Base-by-base conservation (phyloP, 2,113 vertebrate species). In the Paramisgurnus dabryanus region DNA sequence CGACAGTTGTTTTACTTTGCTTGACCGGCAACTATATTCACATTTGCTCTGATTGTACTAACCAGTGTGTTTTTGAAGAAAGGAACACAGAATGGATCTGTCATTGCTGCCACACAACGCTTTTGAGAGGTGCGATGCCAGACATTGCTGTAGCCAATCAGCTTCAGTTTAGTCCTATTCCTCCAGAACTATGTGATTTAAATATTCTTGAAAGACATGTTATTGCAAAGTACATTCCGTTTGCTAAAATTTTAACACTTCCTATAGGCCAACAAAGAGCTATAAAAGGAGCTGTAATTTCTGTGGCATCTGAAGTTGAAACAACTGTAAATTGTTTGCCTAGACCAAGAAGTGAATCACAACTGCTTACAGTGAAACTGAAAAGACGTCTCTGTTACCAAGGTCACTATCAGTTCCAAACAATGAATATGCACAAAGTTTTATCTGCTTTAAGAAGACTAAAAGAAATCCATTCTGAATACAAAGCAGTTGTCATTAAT, bases 351-450 rank as follows among this genome's bases (percentile, higher is more conserved):
- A 82, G 41, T 60, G 53, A 86, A 1, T 86, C 85, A 1, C 78
- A 85, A 3, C 40, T 86, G 0, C 47, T 87, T 12, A 84, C 77
- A n/a, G 11, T 86, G 0, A 85, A 86, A 3, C 3, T 85, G 3
- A 88, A 88, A 57, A 80, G 82, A 47, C 43, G 39, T 1, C 15
- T 84, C 1, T 74, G 50, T 27, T 85, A 83, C 41, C 82, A 18
- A 82, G 83, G 75, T 7, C 82, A 88, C 60, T 41, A 75, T 83
- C 72, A 81, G 12, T 77, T 87, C 15, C 80, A 85, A 57, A 82
- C 83, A 43, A 12, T 47, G 15, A 67, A 72, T 2, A 83, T 86
- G 70, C 61, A 71, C 34, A 86, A 87, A 69, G 76, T 82, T 0
- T 15, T 85, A 4, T 64, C 43, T 7, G 82, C 80, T 5, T 43